A percentile compares a stretch with the other conserved stretches of the same genome.
These are phyloP conservation scores for Anser brachyrhynchus DNA, from an alignment of 2,113 vertebrate genomes.

Conservation along the genomic window DNA sequence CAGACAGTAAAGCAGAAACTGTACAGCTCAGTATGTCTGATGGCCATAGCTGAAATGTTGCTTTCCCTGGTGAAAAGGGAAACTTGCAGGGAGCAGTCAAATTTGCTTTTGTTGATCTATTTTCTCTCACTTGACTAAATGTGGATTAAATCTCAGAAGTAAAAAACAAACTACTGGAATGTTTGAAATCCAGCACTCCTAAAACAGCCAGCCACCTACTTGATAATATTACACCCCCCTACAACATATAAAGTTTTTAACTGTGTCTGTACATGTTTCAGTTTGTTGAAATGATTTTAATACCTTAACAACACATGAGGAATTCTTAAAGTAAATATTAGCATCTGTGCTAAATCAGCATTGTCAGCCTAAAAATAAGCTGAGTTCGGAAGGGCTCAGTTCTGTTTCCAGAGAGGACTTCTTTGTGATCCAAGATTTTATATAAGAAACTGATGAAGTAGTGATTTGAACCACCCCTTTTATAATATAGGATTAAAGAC, in stretches of 20 bases:
- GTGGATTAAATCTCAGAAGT: constrained; percentile 5
- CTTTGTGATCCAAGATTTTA: not conserved
- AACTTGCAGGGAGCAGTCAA: not conserved
- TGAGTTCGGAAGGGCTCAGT: not conserved
- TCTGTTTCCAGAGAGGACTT: not conserved
- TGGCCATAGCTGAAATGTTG: not conserved
- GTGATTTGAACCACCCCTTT: not conserved
- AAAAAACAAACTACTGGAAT: not conserved
- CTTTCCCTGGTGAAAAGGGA: not conserved
- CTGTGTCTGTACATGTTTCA: not conserved
- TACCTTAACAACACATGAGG: not conserved
- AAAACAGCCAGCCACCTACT: not conserved
- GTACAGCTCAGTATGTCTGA: not conserved
- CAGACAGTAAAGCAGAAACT: not conserved
- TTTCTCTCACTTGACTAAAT: not conserved
- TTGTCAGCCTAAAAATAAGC: not conserved
- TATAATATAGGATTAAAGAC: not conserved
- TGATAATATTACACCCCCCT: not conserved
- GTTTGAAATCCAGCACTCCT: not conserved
- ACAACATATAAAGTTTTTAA: not conserved
- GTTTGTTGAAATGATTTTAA: not conserved
- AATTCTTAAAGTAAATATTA: not conserved
- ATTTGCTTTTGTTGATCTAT: not conserved
- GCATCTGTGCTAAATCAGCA: not conserved
- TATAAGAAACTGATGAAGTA: not conserved